Evolutionary conservation across 92 coral and sea anemone genomes (phyloP), one percentile per base, ranked within the genome.

Genomic region (Heteractis magnifica): DNA sequence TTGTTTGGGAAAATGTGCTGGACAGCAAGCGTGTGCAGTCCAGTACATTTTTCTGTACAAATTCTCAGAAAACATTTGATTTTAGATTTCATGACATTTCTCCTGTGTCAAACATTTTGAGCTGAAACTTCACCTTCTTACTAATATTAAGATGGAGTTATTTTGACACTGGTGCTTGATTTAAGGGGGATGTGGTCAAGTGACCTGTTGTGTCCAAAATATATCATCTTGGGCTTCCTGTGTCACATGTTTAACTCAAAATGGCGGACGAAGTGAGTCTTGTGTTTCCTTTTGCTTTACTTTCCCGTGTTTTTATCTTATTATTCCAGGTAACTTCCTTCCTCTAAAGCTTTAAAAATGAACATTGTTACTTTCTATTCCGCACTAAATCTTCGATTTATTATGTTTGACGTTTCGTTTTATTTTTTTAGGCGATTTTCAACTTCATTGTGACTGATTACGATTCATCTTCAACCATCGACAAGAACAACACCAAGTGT

Each of bases 391-490:
- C 0, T 59, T 41, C 34, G 12, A 12, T 77, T n/a, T 52, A 77
- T 19, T 19, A 21, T 76, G 5, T n/a, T 48, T 0, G 41, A 44
- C 6, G 14, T 70, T 81, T 0, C 10, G 14, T 51, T 21, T 75
- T 84, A 34, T 71, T 72, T 15, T 91, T 85, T 10, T 60, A 95
- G 98, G 84, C 76, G 79, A 59, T 81, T 23, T 87, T 89, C 41
- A 89, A 90, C 86, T 88, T 83, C 77, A 20, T 91, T 16, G 50
- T 95, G 9, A 58, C 49, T 8, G 98, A 95, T 77, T 95, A 95
- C 78, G 98, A 95, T 78, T 84, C 94, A 7, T 95, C 98, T 6
- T 71, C 84, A 50, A 62, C 74, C 6, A 55, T 80, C 19, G 75
- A 6, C 14, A n/a, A 48, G 18, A 77, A 73, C 52, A 50, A 49